phyloP scores from a whole-genome alignment of 1,140 invertebrate genomes.

The Cyrtorhinus lividipennis region DNA sequence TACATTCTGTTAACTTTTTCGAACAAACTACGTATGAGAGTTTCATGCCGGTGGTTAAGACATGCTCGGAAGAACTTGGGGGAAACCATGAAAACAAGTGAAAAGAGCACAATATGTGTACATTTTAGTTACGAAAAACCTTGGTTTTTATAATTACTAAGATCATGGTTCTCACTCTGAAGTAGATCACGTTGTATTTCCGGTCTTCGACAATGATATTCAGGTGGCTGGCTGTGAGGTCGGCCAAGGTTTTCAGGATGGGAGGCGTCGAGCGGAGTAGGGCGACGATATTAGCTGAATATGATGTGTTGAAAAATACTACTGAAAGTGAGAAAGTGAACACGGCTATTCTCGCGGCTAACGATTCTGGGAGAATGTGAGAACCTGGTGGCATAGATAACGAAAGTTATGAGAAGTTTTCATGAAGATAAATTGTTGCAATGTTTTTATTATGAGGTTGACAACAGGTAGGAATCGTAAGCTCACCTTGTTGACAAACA shows the following conservation, averaged over 20 bases:
- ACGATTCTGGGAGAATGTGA: conserved; percentile 28
- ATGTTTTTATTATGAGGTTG: too few relatives aligned
- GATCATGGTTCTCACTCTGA: conserved; percentile 28
- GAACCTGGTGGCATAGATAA: too few relatives aligned
- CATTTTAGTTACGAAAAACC: too few relatives aligned
- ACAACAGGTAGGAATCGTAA: too few relatives aligned
- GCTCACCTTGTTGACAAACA: conserved; percentile 47
- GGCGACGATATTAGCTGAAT: conserved; percentile 56
- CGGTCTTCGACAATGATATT: conserved; percentile 44
- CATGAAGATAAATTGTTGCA: too few relatives aligned
- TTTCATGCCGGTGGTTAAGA: too few relatives aligned
- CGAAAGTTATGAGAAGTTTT: not conserved
- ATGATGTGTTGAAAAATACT: conserved; percentile 50
- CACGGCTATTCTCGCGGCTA: conserved; percentile 36
- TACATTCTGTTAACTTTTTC: too few relatives aligned
- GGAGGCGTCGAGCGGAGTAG: conserved; percentile 46
- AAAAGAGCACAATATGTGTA: too few relatives aligned
- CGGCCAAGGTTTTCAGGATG: conserved; percentile 42
- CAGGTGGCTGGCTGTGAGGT: conserved; percentile 44
- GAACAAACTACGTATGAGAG: too few relatives aligned
- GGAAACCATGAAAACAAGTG: too few relatives aligned
- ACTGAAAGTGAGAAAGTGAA: conserved; percentile 41
- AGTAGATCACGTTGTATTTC: conserved; percentile 43
- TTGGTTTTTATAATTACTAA: too few relatives aligned
- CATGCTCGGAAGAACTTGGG: too few relatives aligned